Evolutionary conservation across 2,797 vertebrate genomes (phyloP), one percentile per base, ranked within the genome.

Genomic region (Hippoglossus hippoglossus): DNA sequence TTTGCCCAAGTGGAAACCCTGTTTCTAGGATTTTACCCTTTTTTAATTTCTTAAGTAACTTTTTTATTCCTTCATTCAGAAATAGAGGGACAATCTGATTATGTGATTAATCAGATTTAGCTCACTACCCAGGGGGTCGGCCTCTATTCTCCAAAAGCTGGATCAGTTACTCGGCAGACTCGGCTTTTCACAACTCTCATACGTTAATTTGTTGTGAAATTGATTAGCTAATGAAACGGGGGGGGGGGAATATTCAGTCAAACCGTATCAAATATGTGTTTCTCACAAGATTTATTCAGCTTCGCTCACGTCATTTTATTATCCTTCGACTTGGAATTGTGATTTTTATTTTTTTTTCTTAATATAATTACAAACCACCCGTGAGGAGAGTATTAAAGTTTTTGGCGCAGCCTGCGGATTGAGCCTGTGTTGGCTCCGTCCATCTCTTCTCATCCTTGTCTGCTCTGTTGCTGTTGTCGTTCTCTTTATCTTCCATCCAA

Each of bases 71-170:
- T 3, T 55, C 56, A 26, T 64, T 75, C 41, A 76, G 60, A 69
- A 70, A 63, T 41, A 73, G 46, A 73, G 39, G 26, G n/a, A 22
- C 55, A 84, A 74, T 86, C 79, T 72, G 64, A 84, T 90, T 83
- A 86, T 70, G 19, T 56, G 36, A 71, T 41, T 87, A 86, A 91
- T 85, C 77, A 3, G 71, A 82, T 83, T 87, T 52, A 61, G 70
- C 53, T 62, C 24, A 6, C 67, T 50, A 0, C 64, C 49, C 52
- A 8, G 79, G 64, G 67, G 80, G 75, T 66, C 54, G 11, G 28
- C 31, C 51, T 73, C 25, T 69, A 15, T 53, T 81, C n/a, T 31
- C 60, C 61, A 1, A 68, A 78, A 70, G 70, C 75, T 75, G 60
- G 69, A 77, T 73, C 62, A 56, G 63, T 59, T 15, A 19, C 31